Conservation (phyloP, 2,113 vertebrate species). For the Chinchilla lanigera region DNA sequence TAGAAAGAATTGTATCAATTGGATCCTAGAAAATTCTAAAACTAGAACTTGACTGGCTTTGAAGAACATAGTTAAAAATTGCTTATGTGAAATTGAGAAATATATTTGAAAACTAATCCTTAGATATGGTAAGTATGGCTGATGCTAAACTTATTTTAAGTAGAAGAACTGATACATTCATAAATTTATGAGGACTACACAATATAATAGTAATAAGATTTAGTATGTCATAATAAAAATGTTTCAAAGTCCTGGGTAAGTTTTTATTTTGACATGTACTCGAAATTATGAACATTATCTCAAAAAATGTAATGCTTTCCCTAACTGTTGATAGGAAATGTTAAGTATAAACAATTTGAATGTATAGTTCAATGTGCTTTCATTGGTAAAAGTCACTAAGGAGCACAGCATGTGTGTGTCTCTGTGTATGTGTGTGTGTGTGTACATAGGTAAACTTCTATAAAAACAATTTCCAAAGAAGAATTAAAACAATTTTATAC, state of each 20-base stretch:
- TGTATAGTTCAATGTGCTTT: slow-evolving; percentile 16
- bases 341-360: slow-evolving; percentile 23
- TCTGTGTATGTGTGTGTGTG: not conserved
- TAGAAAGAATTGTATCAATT: slow-evolving; percentile 11
- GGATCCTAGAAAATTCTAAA: slow-evolving; percentile 23
- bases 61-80: slow-evolving; percentile 35
- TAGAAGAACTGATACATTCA: slow-evolving; percentile 19
- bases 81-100: not conserved
- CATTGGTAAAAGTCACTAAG: not conserved
- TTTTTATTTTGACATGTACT: slow-evolving; percentile 1
- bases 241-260: not conserved
- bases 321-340: not conserved
- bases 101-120: not conserved
- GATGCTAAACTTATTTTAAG: not conserved
- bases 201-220: not conserved
- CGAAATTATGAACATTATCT: not conserved
- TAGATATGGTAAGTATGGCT: not conserved
- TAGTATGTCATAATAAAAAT: not conserved
- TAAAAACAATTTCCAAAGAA: not conserved
- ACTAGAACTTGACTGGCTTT: not conserved
- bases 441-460: not conserved
- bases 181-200: not conserved
- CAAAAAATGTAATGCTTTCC: not conserved
- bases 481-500: not conserved
- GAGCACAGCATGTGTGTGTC: not conserved